Evolutionary conservation across 1,140 invertebrate genomes (phyloP).

Genomic region (Liolophura sinensis): DNA sequence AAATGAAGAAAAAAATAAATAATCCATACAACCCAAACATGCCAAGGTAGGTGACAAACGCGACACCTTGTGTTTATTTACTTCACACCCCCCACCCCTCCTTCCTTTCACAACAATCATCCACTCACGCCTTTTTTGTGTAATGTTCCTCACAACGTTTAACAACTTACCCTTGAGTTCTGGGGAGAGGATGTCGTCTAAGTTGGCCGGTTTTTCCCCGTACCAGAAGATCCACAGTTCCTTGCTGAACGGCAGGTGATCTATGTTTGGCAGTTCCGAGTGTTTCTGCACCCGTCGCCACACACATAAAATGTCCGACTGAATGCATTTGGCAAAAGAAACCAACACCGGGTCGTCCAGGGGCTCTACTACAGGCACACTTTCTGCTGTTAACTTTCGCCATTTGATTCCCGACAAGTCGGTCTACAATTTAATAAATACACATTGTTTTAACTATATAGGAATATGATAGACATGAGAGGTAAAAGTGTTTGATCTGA

Average conservation of each 20-base stretch:
- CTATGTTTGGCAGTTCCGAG: slow-evolving; percentile 29
- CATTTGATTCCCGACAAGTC: slow-evolving; percentile 99
- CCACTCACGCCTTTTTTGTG: neutral
- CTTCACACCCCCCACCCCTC: neutral
- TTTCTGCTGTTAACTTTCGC: slow-evolving; percentile 86
- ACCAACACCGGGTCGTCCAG: slow-evolving; percentile 91
- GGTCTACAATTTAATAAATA: slow-evolving; percentile 70
- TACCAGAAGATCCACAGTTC: slow-evolving; percentile 99
- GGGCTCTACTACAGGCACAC: slow-evolving; percentile 53
- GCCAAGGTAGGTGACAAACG: neutral
- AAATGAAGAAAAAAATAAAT: neutral
- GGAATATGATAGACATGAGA: too few relatives aligned
- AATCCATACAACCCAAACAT: too few relatives aligned
- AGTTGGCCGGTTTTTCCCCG: slow-evolving; percentile 86
- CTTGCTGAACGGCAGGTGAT: slow-evolving; percentile 64
- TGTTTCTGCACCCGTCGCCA: slow-evolving; percentile 77
- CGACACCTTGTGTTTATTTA: neutral
- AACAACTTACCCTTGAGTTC: slow-evolving; percentile 69
- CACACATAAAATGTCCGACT: slow-evolving; percentile 92
- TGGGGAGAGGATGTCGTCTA: slow-evolving; percentile 58
- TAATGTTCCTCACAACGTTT: slow-evolving; percentile 6
- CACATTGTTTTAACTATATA: neutral
- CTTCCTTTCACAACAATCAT: slow-evolving; percentile 1
- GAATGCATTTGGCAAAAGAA: slow-evolving; percentile 90
- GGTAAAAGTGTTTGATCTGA: too few relatives aligned